A percentile compares a stretch with the other conserved stretches of the same genome.
These are phyloP conservation scores for Propithecus deckenii DNA, from an alignment of 2,797 vertebrate species.

Conservation along the genomic window DNA sequence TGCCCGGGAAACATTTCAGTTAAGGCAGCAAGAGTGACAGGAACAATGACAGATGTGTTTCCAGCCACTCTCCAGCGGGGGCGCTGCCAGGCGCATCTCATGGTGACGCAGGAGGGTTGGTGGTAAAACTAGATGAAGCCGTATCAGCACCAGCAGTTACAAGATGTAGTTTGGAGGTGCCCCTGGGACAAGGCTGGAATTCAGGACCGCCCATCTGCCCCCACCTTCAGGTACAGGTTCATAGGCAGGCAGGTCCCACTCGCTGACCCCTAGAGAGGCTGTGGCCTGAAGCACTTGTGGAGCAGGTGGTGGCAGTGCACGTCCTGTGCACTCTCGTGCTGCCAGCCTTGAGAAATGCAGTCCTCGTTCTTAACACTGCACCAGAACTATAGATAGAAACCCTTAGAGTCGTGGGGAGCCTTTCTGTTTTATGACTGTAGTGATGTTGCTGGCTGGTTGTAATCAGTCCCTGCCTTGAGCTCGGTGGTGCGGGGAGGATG, in stretches of 20 bases:
- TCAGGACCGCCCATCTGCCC: background rate
- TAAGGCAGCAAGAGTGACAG: background rate
- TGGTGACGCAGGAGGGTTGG: fast-evolving
- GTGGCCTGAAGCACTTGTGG: background rate
- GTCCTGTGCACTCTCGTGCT: background rate
- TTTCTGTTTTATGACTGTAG: background rate
- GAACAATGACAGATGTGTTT: fast-evolving
- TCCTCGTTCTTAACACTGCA: background rate
- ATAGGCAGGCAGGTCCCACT: background rate
- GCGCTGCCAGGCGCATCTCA: background rate
- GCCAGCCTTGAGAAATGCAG: background rate
- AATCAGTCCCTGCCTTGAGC: too few relatives aligned
- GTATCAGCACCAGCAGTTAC: background rate
- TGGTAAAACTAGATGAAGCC: background rate
- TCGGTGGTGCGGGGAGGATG: background rate
- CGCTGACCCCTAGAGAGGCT: background rate
- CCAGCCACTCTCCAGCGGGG: background rate
- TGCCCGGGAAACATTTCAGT: background rate
- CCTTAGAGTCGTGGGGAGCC: background rate
- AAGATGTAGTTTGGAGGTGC: background rate
- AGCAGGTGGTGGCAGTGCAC: fast-evolving
- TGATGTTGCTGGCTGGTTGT: background rate
- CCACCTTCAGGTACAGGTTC: background rate
- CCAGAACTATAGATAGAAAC: background rate
- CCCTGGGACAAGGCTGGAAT: background rate